Percentiles rank a stretch among this genome's conserved stretches.
Evolutionary conservation across 2,113 vertebrate genomes (phyloP).

Genomic region (Orycteropus afer): DNA sequence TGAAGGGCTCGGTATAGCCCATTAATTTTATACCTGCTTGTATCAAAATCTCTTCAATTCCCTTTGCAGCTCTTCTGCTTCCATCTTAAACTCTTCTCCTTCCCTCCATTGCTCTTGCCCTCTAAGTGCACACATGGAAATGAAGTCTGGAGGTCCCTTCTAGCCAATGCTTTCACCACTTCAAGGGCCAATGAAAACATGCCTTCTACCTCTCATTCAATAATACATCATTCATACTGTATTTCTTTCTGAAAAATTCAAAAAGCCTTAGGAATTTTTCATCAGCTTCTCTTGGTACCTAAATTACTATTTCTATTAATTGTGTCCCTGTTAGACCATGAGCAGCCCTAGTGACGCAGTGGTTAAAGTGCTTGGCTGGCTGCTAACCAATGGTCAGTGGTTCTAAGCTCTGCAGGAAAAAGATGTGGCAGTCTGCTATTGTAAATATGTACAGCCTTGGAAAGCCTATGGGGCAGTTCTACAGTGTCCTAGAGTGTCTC

Average conservation of each 20-base stretch:
- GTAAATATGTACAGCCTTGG: not conserved
- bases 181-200: not conserved
- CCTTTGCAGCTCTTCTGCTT: slow-evolving; percentile 68
- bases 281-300: slow-evolving; percentile 36
- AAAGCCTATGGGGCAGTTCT: not conserved
- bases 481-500: not conserved
- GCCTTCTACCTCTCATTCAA: slow-evolving; percentile 44
- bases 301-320: slow-evolving; percentile 33
- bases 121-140: not conserved
- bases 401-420: not conserved
- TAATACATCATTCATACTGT: slow-evolving; percentile 22
- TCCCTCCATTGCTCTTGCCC: not conserved
- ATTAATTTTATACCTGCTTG: slow-evolving; percentile 77
- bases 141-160: not conserved
- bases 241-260: slow-evolving; percentile 35
- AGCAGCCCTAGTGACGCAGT: not conserved
- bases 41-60: slow-evolving; percentile 74
- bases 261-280: slow-evolving; percentile 15
- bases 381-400: not conserved
- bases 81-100: slow-evolving; percentile 61
- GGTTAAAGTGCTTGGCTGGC: not conserved
- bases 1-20: slow-evolving; percentile 70
- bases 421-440: not conserved
- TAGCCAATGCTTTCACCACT: not conserved
- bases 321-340: not conserved